Base-by-base conservation (phyloP, 2,113 vertebrate genomes). In the Saccopteryx leptura region DNA sequence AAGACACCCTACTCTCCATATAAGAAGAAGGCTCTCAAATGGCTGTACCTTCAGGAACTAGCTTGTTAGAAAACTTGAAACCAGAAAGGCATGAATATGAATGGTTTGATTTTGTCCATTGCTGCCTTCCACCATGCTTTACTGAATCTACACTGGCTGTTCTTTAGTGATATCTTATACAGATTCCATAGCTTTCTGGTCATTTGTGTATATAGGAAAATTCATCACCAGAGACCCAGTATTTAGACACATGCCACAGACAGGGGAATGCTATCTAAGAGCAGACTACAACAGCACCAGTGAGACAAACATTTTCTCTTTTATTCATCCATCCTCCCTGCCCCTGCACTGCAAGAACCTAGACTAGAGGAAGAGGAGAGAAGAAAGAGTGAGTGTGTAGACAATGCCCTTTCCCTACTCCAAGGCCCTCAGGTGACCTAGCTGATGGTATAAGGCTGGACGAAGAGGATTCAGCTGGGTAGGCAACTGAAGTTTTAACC, bases 1-100 rank as follows among this genome's bases (percentile, higher is more conserved):
- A 0, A 68, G 33, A 81, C 48, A 39, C 1, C 0, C 18, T 9
- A 2, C 19, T 2, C 9, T 1, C 24, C 7, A 79, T 19, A 11
- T 60, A 82, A 39, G 39, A 80, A 48, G 15, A 81, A 28, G 28
- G 21, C 12, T 31, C 68, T 60, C 63, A 68, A 61, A 58, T 8
- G 15, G 50, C 46, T 81, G 52, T 5, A 46, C 2, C 52, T 28
- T 81, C 31, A 52, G 83, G 56, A 74, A 66, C 28, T 14, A 81
- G 28, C 66, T 60, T 68, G 50, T 58, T 60, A 60, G 50, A 60
- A 12, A 28, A 66, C 5, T n/a, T 91, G 5, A 81, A 60, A 21
- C 82, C 63, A 85, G 4, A 72, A 58, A 54, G 46, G 28, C 8
- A 7, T 18, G 61, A 65, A 24, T 17, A 3, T 23, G 52, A 56